Percentiles rank a stretch among this genome's conserved stretches.
Conservation (phyloP, 2,113 vertebrate genomes). For the Neolamprologus longior region DNA sequence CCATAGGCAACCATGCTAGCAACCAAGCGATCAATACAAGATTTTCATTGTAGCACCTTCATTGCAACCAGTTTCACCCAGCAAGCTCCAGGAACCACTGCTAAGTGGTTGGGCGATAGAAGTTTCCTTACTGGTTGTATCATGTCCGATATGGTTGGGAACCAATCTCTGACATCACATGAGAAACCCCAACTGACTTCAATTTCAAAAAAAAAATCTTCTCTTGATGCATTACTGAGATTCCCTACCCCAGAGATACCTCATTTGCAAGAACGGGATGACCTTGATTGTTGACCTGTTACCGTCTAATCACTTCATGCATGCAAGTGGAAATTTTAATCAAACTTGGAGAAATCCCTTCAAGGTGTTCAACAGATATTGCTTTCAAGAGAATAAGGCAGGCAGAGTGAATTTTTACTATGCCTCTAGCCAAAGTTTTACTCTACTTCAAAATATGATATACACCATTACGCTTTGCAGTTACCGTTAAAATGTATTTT, state of each 20-base stretch:
- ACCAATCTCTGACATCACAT: not conserved
- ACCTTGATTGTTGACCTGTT: not conserved
- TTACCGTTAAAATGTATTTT: not conserved
- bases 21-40: accelerated
- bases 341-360: not conserved
- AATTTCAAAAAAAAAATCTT: accelerated
- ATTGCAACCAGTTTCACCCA: not conserved
- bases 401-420: not conserved
- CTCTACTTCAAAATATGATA: not conserved
- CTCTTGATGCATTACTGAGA: not conserved
- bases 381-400: not conserved
- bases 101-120: accelerated
- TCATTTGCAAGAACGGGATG: not conserved
- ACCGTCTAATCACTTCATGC: accelerated
- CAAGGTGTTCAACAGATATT: not conserved
- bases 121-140: not conserved
- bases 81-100: not conserved
- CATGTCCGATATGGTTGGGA: not conserved
- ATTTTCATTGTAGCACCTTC: not conserved
- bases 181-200: not conserved
- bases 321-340: accelerated
- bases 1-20: not conserved
- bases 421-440: not conserved
- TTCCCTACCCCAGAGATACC: not conserved
- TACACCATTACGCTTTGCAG: not conserved